These are phyloP conservation scores for Nibea coibor DNA, from an alignment of 2,113 vertebrate species.

Conservation along the genomic window DNA sequence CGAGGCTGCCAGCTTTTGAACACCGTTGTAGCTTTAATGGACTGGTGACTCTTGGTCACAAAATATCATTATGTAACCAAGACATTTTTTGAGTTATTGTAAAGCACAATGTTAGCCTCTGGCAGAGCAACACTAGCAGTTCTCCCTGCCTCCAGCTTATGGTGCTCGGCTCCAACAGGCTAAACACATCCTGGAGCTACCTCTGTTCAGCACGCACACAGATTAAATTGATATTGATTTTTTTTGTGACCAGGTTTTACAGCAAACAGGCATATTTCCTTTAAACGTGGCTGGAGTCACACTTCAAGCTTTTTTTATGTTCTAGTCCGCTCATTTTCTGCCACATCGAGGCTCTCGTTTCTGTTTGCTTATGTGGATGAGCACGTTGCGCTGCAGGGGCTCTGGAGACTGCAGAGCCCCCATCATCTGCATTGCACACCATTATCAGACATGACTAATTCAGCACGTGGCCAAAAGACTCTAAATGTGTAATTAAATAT, in stretches of 20 bases:
- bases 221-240: constrained; percentile 61
- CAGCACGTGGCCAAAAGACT: constrained; percentile 74
- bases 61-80: constrained; percentile 14
- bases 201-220: constrained; percentile 11
- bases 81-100: background rate
- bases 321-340: constrained; percentile 10
- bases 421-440: constrained; percentile 68
- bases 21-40: background rate
- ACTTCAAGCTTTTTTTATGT: background rate
- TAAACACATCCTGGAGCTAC: constrained; percentile 45
- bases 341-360: background rate
- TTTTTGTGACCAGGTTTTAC: constrained; percentile 37
- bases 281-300: constrained; percentile 9
- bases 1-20: background rate
- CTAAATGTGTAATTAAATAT: constrained; percentile 77
- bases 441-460: constrained; percentile 80
- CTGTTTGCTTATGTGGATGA: constrained; percentile 36
- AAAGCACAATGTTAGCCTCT: background rate
- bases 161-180: constrained; percentile 8
- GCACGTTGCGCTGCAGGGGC: constrained; percentile 30
- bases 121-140: background rate
- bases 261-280: constrained; percentile 39
- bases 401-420: constrained; percentile 44
- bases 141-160: background rate
- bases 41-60: background rate